Base-by-base conservation (phyloP, 2,113 vertebrate species). In the Grus americana region DNA sequence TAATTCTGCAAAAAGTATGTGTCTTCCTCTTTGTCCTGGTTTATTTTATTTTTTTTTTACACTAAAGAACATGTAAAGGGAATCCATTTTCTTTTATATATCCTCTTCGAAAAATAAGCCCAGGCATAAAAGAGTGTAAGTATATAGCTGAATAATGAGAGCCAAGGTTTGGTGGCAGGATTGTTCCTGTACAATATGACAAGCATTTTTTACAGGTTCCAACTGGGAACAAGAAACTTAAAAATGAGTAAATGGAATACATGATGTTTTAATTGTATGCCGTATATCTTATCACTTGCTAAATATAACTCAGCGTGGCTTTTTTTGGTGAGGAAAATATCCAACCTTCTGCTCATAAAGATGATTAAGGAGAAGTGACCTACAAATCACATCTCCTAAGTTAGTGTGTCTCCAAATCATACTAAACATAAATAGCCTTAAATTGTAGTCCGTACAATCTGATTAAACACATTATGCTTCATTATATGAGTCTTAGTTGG, bases 381-480 rank as follows among this genome's bases (percentile, higher is more conserved):
- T 90, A 72, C 24, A 91, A 84, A 81, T 94, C 61, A 24, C 38
- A 57, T 74, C 22, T 38, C n/a, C 1, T 19, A 54, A 84, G 23
- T 49, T 47, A n/a, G 5, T 27, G 21, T 62, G 46, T 95, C 15
- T 59, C 42, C 61, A 79, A 70, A 71, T 86, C 29, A 32, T 57
- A 17, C 34, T 40, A 68, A 93, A 97, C 63, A 74, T 83, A 83
- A 92, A 94, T 89, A 84, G 12, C 74, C 70, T 88, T 90, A 79
- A 81, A 90, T 40, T 82, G 65, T 82, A 27, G 42, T 42, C 46
- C 44, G 49, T 65, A 44, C 63, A 92, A 83, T 95, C 61, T 71
- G 74, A 95, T 92, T 91, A 85, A 96, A 88, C 38, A 91, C 23
- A 38, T 86, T 84, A 44, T 54, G 10, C 40, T 95, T 93, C 65